Evolutionary conservation across 2,888 invertebrate genomes (phyloP).

Genomic region (Athrips mouffetella): DNA sequence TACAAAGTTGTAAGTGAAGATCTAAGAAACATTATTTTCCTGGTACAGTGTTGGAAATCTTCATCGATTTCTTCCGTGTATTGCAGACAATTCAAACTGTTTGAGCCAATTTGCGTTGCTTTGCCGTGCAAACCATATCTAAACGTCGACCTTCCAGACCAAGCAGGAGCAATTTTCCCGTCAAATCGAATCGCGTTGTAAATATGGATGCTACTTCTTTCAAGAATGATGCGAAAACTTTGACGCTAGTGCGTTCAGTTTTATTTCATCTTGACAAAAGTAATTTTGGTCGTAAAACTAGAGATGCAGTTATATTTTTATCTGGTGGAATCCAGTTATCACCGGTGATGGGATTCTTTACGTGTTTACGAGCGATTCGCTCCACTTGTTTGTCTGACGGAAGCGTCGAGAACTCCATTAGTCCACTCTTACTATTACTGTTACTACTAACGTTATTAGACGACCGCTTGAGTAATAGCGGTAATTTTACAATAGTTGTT

Average conservation of each 20-base stretch:
- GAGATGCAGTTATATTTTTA: background rate
- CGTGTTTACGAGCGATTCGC: constrained; percentile 38
- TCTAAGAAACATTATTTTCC: too few relatives aligned
- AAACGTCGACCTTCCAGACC: too few relatives aligned
- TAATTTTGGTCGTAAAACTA: background rate
- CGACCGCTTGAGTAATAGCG: background rate
- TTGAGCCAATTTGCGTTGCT: too few relatives aligned
- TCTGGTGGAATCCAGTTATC: constrained; percentile 10
- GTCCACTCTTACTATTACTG: constrained; percentile 23
- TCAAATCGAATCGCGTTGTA: too few relatives aligned
- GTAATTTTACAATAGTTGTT: background rate
- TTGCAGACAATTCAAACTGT: too few relatives aligned
- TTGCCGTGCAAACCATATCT: too few relatives aligned
- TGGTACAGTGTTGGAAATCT: too few relatives aligned
- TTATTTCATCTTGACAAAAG: background rate
- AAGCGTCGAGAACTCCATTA: constrained; percentile 28
- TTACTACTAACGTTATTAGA: constrained; percentile 23
- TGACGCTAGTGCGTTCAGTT: background rate
- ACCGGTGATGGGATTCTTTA: constrained; percentile 30
- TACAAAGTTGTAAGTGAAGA: too few relatives aligned
- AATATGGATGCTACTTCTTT: too few relatives aligned
- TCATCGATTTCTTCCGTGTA: too few relatives aligned
- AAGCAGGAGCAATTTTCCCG: too few relatives aligned
- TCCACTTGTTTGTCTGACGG: constrained; percentile 38
- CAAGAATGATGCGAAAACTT: too few relatives aligned